Conservation (phyloP, 2,113 vertebrate species). For the Thinocorus orbignyianus region DNA sequence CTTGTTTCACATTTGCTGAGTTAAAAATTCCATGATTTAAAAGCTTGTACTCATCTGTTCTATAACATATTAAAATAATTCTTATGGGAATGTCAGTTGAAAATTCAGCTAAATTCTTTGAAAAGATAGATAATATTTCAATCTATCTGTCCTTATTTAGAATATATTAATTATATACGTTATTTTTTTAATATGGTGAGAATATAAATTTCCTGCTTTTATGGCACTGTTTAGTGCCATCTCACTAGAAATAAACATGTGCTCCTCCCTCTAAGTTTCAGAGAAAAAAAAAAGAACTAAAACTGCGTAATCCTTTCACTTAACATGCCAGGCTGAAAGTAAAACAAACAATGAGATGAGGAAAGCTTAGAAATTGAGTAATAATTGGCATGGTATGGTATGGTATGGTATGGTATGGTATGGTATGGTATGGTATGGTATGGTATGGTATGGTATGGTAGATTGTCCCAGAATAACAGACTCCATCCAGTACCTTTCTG, state of each 20-base stretch:
- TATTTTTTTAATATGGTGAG: neutral
- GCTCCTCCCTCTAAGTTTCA: neutral
- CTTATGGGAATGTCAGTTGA: neutral
- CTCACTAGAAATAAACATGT: neutral
- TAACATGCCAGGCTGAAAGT: neutral
- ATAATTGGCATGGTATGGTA: neutral
- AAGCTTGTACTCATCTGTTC: neutral
- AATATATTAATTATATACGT: neutral
- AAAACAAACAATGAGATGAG: rapidly evolving
- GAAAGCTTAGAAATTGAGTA: neutral
- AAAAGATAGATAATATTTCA: neutral
- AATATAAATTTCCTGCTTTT: neutral
- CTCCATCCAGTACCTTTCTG: neutral
- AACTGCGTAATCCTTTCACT: neutral
- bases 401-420: neutral
- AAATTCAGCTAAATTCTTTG: neutral
- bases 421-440: neutral
- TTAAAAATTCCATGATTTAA: neutral
- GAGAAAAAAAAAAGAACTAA: neutral
- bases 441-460: rapidly evolving
- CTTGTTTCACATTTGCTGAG: neutral
- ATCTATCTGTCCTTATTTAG: neutral
- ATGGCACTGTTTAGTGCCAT: neutral
- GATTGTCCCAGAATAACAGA: neutral
- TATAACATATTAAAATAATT: neutral